These are phyloP conservation scores for Drosophila histrio DNA, from an alignment of 2,888 invertebrate genomes.

Conservation along the genomic window DNA sequence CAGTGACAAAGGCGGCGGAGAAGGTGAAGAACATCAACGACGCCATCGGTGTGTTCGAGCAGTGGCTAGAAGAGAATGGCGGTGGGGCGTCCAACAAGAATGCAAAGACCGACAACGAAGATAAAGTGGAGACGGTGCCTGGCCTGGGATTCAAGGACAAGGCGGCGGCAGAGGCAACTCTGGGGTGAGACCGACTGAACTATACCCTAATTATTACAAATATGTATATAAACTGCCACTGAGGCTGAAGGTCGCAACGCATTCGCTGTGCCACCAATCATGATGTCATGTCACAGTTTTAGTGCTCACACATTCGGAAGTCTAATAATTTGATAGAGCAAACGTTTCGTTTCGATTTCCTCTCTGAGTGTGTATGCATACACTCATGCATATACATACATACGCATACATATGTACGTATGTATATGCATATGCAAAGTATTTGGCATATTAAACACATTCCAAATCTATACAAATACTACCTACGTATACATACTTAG, in stretches of 20 bases:
- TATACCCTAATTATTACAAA: background rate
- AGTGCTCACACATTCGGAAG: constrained; percentile 55
- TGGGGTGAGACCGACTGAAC: constrained; percentile 84
- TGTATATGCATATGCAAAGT: constrained; percentile 9
- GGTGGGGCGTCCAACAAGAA: constrained; percentile 82
- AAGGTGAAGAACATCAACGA: constrained; percentile 89
- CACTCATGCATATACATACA: too few species aligned
- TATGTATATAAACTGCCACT: background rate
- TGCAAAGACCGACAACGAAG: constrained; percentile 85
- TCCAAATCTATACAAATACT: constrained; percentile 22
- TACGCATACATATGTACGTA: background rate
- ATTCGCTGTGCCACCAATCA: constrained; percentile 45
- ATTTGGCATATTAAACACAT: constrained; percentile 30
- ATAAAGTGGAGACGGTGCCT: constrained; percentile 87
- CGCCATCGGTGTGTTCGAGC: constrained; percentile 88
- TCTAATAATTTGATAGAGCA: constrained; percentile 44
- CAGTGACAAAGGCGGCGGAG: constrained; percentile 89
- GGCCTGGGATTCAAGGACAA: constrained; percentile 92
- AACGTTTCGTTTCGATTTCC: constrained; percentile 22
- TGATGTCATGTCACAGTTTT: constrained; percentile 76
- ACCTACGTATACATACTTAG: constrained; percentile 11
- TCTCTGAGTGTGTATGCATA: constrained; percentile 16
- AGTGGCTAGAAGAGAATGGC: constrained; percentile 87
- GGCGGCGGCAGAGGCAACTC: constrained; percentile 88
- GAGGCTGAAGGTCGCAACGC: constrained; percentile 45